Evolutionary conservation across 2,797 vertebrate species (phyloP).

Genomic region (Champsocephalus gunnari): DNA sequence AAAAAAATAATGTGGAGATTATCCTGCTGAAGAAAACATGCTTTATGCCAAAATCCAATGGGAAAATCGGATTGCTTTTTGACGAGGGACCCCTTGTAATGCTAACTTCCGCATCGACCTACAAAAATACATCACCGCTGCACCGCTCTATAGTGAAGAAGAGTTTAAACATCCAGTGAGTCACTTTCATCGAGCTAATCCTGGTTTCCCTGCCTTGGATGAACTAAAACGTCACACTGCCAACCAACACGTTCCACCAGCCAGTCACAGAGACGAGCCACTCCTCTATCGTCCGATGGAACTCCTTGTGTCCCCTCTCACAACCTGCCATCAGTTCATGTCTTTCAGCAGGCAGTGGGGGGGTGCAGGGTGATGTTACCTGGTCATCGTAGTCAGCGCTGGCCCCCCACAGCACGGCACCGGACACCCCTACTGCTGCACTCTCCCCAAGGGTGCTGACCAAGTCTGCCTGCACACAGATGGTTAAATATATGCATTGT

Average conservation of each 20-base stretch:
- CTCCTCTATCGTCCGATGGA: slow-evolving; percentile 33
- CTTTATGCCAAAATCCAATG: no score
- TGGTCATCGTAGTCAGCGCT: slow-evolving; percentile 71
- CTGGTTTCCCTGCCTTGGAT: slow-evolving; percentile 5
- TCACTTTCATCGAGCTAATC: slow-evolving; percentile 38
- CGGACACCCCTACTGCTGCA: slow-evolving; percentile 84
- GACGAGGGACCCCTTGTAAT: no score
- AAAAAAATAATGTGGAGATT: no score
- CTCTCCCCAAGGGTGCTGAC: slow-evolving; percentile 85
- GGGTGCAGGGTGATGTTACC: slow-evolving; percentile 67
- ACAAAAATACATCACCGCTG: no score
- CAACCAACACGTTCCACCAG: slow-evolving; percentile 38
- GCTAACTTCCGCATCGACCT: no score
- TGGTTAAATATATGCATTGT: background rate
- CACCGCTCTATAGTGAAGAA: background rate
- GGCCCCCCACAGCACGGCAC: slow-evolving; percentile 86
- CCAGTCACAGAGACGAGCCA: slow-evolving; percentile 17
- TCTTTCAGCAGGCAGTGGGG: slow-evolving; percentile 51
- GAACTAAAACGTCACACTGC: slow-evolving; percentile 25
- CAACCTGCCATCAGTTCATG: slow-evolving; percentile 15
- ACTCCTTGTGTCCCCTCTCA: slow-evolving; percentile 29
- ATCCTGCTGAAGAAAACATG: no score
- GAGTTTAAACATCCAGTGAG: slow-evolving; percentile 9
- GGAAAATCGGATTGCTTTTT: no score
- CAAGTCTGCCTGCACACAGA: slow-evolving; percentile 77